A percentile compares a stretch with the other conserved stretches of the same genome.
Evolutionary conservation across 2,113 vertebrate genomes (phyloP).

Genomic region (Ranitomeya imitator): DNA sequence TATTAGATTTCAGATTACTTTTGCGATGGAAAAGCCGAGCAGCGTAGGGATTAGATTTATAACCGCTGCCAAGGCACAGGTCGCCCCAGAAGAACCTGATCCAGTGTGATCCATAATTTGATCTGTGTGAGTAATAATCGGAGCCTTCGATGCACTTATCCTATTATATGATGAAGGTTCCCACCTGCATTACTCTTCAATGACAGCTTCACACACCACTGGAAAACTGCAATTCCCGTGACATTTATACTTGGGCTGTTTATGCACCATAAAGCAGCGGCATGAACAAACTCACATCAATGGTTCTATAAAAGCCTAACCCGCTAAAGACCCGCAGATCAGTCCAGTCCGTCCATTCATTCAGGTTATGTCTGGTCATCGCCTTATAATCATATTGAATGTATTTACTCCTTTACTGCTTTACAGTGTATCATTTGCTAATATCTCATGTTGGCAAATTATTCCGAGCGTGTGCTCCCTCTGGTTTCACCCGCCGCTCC

Average conservation of each 20-base stretch:
- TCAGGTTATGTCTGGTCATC: neutral
- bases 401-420: neutral
- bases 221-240: neutral
- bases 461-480: neutral
- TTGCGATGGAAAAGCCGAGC: no score
- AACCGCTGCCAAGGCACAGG: no score
- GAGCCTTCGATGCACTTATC: neutral
- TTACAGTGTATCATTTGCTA: conserved; percentile 1
- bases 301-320: neutral
- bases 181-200: no score
- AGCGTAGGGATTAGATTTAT: no score
- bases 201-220: neutral
- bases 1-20: no score
- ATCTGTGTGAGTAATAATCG: neutral
- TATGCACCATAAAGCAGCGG: conserved; percentile 2
- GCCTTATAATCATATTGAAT: neutral
- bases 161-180: neutral
- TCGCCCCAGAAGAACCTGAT: neutral
- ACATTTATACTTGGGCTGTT: conserved; percentile 1
- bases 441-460: neutral
- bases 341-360: conserved; percentile 2
- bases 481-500: neutral
- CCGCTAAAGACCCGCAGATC: neutral
- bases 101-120: neutral
- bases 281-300: neutral